Conservation (phyloP, 2,113 vertebrate genomes). For the Erpornis zantholeuca region DNA sequence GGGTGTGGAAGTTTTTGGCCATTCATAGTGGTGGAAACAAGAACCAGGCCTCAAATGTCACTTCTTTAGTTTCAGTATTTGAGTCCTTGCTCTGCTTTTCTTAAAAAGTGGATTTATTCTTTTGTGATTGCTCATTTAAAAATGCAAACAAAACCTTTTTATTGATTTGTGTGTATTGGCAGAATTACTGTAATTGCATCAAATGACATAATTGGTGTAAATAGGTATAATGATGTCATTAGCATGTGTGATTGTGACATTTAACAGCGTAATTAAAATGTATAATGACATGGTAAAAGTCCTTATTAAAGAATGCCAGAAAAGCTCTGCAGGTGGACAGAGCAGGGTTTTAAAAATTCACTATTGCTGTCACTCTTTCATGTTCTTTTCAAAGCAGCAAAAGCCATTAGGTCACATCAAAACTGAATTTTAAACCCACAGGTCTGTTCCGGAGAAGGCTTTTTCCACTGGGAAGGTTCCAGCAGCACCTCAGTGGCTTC, state of each 20-base stretch:
- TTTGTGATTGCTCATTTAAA: conserved; percentile 50
- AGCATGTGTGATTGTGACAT: conserved; percentile 73
- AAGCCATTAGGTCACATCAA: conserved; percentile 34
- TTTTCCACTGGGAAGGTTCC: not conserved
- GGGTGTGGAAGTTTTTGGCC: not conserved
- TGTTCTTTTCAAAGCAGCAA: conserved; percentile 23
- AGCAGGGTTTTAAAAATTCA: conserved; percentile 40
- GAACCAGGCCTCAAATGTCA: not conserved
- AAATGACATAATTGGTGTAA: conserved; percentile 75
- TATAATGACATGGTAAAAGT: conserved; percentile 69
- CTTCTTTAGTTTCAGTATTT: not conserved
- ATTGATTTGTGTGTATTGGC: conserved; percentile 74
- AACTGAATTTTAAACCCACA: not conserved
- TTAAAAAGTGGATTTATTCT: conserved; percentile 24
- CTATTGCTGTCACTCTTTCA: conserved; percentile 50
- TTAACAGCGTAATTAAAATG: conserved; percentile 73
- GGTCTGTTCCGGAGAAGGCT: not conserved
- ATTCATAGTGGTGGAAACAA: not conserved
- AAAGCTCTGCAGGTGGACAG: conserved; percentile 70
- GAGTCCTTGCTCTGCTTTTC: not conserved
- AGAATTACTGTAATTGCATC: conserved; percentile 71
- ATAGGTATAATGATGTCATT: conserved; percentile 76
- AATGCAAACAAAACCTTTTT: conserved; percentile 68
- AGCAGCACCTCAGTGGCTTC: not conserved
- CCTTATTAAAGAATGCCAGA: conserved; percentile 55